Conservation (phyloP, 2,113 vertebrate genomes). For the Halichoerus grypus region DNA sequence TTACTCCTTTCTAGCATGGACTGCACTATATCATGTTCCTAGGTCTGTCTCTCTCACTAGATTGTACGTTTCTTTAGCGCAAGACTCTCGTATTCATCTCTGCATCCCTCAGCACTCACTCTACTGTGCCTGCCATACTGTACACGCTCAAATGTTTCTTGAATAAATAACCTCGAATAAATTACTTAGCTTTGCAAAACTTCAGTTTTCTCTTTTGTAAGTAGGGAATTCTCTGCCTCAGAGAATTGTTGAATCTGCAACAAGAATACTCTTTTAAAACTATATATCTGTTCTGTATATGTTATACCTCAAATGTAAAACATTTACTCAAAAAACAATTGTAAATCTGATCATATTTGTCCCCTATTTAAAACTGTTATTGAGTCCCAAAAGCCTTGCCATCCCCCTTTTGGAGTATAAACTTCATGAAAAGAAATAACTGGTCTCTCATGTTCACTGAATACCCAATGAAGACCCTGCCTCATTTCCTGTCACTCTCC, state of each 20-base stretch:
- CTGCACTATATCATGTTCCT: not conserved
- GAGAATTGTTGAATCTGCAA: constrained; percentile 2
- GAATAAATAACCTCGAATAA: constrained; percentile 46
- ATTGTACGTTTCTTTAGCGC: constrained; percentile 7
- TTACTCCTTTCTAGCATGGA: not conserved
- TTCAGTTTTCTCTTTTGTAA: constrained; percentile 37
- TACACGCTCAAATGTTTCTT: not conserved
- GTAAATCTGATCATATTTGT: constrained; percentile 18
- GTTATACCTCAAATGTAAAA: not conserved
- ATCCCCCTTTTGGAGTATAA: not conserved
- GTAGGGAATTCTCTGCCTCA: constrained; percentile 35
- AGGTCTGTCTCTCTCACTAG: constrained; percentile 14
- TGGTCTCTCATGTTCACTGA: not conserved
- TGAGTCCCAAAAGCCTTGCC: not conserved
- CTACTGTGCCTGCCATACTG: not conserved
- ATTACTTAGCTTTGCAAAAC: constrained; percentile 25
- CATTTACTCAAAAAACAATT: constrained; percentile 31
- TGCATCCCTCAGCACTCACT: not conserved
- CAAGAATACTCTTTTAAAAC: constrained; percentile 45
- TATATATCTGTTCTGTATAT: not conserved
- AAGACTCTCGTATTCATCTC: not conserved
- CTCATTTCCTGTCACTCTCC: not conserved
- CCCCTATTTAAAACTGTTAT: constrained; percentile 16
- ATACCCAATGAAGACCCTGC: not conserved
- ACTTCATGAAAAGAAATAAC: not conserved